These are phyloP conservation scores for Diadegma fenestrale DNA, from an alignment of 2,888 invertebrate genomes.

Conservation along the genomic window DNA sequence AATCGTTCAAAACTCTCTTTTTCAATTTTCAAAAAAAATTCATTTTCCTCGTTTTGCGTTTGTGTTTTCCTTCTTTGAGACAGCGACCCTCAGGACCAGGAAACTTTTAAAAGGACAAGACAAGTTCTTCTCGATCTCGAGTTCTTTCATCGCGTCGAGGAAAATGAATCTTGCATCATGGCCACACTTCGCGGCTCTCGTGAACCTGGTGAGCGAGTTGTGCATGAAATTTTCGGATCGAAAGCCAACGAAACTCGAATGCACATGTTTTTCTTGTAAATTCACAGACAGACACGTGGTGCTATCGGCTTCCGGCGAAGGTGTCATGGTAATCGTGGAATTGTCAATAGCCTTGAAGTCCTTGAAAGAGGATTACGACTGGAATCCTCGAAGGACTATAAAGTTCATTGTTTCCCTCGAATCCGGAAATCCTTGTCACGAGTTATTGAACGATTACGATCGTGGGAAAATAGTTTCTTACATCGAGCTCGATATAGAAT, in stretches of 20 bases:
- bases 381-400: constrained; percentile 80
- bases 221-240: background rate
- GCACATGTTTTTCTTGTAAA: background rate
- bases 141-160: constrained; percentile 67
- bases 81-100: constrained; percentile 49
- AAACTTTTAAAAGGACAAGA: constrained; percentile 64
- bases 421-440: constrained; percentile 74
- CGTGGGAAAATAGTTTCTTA: constrained; percentile 78
- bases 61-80: constrained; percentile 30
- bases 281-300: constrained; percentile 80
- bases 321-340: constrained; percentile 75
- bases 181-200: constrained; percentile 74
- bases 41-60: background rate
- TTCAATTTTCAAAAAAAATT: background rate
- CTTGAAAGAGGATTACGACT: constrained; percentile 73
- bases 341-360: constrained; percentile 76
- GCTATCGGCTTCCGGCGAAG: constrained; percentile 77
- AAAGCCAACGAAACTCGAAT: background rate
- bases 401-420: constrained; percentile 79
- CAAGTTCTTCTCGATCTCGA: constrained; percentile 42
- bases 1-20: background rate
- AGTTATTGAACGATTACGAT: constrained; percentile 72
- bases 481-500: constrained; percentile 75
- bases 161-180: constrained; percentile 71
- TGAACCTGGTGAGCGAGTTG: constrained; percentile 73